Conservation (phyloP, 1,140 invertebrate species). For the Plectrocnemia conspersa region DNA sequence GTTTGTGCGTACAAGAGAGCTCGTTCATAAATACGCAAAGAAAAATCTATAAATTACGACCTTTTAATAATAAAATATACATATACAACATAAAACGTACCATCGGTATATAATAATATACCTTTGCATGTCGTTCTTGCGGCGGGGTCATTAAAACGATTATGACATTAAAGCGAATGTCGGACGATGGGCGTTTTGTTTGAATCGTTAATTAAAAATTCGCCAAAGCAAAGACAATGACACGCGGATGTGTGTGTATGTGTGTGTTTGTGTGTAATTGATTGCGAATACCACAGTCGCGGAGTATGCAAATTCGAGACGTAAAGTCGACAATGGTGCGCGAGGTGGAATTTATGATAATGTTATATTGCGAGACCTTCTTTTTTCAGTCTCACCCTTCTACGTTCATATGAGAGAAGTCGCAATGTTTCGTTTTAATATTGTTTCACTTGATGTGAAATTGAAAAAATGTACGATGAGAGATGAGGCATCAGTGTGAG, state of each 20-base stretch:
- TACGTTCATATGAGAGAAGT: background rate
- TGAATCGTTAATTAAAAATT: conserved; percentile 2
- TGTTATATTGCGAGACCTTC: background rate
- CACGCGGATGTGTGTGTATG: too few relatives aligned
- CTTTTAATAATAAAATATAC: too few relatives aligned
- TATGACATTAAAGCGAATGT: background rate
- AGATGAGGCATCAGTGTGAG: background rate
- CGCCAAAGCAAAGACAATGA: conserved; percentile 2
- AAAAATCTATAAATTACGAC: too few relatives aligned
- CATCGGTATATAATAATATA: too few relatives aligned
- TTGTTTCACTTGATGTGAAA: conserved; percentile 1
- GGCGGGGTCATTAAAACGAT: too few relatives aligned
- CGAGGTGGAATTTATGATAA: conserved; percentile 4
- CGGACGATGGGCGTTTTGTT: conserved; percentile 5
- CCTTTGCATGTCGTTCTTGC: too few relatives aligned
- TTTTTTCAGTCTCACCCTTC: background rate
- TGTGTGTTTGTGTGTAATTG: too few relatives aligned
- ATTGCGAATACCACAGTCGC: background rate
- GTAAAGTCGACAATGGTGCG: background rate
- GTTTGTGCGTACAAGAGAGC: too few relatives aligned
- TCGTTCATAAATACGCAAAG: too few relatives aligned
- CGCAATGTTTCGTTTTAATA: background rate
- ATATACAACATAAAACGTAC: too few relatives aligned
- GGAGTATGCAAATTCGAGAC: background rate
- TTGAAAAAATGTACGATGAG: background rate